phyloP scores from a whole-genome alignment of 2,113 vertebrate species.

The Chloebia gouldiae region DNA sequence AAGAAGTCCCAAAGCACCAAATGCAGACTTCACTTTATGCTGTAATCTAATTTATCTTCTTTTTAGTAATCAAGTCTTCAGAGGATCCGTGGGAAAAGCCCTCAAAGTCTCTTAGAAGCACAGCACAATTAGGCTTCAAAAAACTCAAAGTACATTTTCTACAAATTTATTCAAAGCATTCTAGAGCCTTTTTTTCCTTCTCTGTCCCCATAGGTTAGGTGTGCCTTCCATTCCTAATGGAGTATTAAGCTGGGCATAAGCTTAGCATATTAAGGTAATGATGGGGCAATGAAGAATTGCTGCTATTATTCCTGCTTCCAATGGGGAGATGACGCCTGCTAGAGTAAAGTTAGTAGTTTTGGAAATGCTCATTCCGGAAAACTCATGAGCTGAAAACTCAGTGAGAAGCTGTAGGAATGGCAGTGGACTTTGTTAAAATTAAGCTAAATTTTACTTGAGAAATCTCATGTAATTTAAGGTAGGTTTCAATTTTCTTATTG shows the following conservation, averaged over 20 bases:
- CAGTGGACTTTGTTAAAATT: neutral
- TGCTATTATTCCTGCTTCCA: neutral
- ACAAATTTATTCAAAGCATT: neutral
- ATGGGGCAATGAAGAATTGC: neutral
- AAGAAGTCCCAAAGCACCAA: neutral
- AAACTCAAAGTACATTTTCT: neutral
- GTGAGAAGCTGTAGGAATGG: neutral
- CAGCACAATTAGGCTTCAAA: neutral
- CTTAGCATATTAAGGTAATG: neutral
- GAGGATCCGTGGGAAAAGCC: neutral
- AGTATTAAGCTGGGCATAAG: neutral
- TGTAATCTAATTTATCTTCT: constrained; percentile 8
- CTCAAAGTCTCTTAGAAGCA: neutral
- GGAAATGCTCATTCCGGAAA: neutral
- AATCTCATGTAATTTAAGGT: neutral
- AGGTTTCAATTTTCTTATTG: neutral
- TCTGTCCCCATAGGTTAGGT: neutral
- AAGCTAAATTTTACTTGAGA: neutral
- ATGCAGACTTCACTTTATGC: neutral
- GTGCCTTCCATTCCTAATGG: neutral
- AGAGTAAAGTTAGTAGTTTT: neutral
- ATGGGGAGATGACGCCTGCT: neutral
- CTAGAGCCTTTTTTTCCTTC: neutral
- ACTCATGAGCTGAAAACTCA: neutral
- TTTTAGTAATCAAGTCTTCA: constrained; percentile 12